Evolutionary conservation across 2,888 invertebrate species (phyloP), one percentile per base, ranked within the genome.

Genomic region (Anodontia alba): DNA sequence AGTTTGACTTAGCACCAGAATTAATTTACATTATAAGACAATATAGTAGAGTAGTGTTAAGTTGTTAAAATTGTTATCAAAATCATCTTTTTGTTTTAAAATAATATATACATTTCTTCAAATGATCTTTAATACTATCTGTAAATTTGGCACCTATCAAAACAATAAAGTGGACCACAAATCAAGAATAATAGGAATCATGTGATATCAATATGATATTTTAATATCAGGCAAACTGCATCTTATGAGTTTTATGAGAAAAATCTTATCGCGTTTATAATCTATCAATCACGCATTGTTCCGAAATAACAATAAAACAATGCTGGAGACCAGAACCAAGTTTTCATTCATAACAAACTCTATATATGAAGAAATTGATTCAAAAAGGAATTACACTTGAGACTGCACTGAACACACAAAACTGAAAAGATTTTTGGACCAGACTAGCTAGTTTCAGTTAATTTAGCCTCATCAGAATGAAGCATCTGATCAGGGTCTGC

Each of bases 11-110:
- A 33, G 62, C 17, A 23, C 20, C 33, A 33, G 62, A 62, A 62
- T 62, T 33, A 62, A 33, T 31, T 62, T 62, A n/a, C 62, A 33
- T 29, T 33, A 33, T 33, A 23, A 8, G 17, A 62, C 62, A 31
- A 62, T 62, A 33, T 17, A 33, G 7, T 33, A 15, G 17, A 33
- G 62, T 33, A 23, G 62, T 62, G 62, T 62, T 62, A 62, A 29
- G 33, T 33, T 62, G 62, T 62, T 62, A 62, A 33, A 5, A 33
- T 33, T 31, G 10, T 10, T 62, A 62, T 62, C 62, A 7, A 7
- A 29, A 33, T 20, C 31, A 62, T 62, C 62, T 62, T 62, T 62
- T 62, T 62, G 62, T 62, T 62, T 54, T 33, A 62, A 62, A 10
- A 62, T 23, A 33, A 20, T 20, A 31, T 20, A 33, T 33, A 3